Conservation (phyloP, 2,888 invertebrate genomes). For the Lasioglossum lativentre region DNA sequence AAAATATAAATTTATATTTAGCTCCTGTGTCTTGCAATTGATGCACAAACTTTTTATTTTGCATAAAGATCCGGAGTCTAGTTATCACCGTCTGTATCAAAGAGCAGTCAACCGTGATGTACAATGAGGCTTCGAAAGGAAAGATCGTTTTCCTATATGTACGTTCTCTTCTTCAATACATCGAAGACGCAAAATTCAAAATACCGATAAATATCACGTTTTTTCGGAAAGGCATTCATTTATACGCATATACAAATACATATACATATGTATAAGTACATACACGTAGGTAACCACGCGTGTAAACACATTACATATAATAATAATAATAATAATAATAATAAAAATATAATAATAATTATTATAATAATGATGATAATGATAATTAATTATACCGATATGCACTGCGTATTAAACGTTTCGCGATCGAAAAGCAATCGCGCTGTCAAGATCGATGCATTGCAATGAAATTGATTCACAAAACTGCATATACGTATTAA, state of each 20-base stretch:
- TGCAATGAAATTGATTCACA: constrained; percentile 47
- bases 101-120: background rate
- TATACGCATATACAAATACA: constrained; percentile 40
- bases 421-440: constrained; percentile 16
- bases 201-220: constrained; percentile 14
- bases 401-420: constrained; percentile 50
- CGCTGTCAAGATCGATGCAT: constrained; percentile 34
- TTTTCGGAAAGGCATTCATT: constrained; percentile 24
- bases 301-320: constrained; percentile 23
- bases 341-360: background rate
- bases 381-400: constrained; percentile 50
- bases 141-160: constrained; percentile 34
- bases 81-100: background rate
- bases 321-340: constrained; percentile 31
- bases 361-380: constrained; percentile 16
- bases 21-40: too few relatives aligned
- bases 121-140: constrained; percentile 25
- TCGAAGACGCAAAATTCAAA: constrained; percentile 34
- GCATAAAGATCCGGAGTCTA: too few relatives aligned
- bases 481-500: constrained; percentile 62
- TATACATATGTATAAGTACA: constrained; percentile 9
- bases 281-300: constrained; percentile 18
- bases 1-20: too few relatives aligned
- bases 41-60: too few relatives aligned
- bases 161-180: constrained; percentile 31